Conservation (phyloP, 1,140 invertebrate species). For the Bemisia tabaci region DNA sequence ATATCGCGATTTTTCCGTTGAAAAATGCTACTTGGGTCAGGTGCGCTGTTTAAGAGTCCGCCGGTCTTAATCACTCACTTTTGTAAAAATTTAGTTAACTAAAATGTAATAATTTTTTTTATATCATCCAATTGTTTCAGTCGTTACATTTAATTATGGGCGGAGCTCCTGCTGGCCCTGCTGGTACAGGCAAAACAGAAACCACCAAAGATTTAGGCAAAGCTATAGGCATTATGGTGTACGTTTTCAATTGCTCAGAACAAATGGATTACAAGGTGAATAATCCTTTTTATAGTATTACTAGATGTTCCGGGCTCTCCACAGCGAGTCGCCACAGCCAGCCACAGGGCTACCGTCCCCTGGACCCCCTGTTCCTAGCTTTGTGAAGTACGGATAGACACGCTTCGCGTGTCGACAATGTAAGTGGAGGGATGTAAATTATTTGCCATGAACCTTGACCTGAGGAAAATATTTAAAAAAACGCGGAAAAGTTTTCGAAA, state of each 20-base stretch:
- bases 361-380: no score
- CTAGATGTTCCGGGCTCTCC: no score
- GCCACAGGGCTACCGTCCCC: no score
- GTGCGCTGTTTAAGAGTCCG: no score
- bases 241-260: slow-evolving; percentile 91
- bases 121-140: slow-evolving; percentile 30
- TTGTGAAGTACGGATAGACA: neutral
- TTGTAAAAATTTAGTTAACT: neutral
- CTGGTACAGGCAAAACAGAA: slow-evolving; percentile 82
- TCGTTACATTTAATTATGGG: slow-evolving; percentile 80
- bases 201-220: slow-evolving; percentile 86
- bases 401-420: neutral
- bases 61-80: no score
- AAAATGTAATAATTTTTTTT: neutral
- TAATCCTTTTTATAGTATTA: slow-evolving; percentile 9
- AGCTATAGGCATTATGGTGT: slow-evolving; percentile 84
- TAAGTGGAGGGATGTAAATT: neutral
- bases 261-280: slow-evolving; percentile 82
- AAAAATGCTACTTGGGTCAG: no score
- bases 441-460: no score
- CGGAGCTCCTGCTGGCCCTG: slow-evolving; percentile 77
- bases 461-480: no score
- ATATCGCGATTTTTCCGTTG: no score
- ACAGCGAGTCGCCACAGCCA: no score
- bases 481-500: no score